phyloP scores from a whole-genome alignment of 2,888 invertebrate genomes.

The Vanessa cardui region DNA sequence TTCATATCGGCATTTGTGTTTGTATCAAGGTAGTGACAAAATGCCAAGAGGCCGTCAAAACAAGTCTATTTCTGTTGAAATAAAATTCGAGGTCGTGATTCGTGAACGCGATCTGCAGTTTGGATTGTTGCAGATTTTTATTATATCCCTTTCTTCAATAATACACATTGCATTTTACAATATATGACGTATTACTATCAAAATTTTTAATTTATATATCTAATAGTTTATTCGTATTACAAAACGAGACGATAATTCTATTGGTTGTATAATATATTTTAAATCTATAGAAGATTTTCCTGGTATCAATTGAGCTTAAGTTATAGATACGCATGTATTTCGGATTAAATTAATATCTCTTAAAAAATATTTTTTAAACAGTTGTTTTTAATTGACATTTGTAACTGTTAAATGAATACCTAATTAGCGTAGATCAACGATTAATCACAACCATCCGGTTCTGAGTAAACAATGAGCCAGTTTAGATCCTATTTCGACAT shows the following conservation, averaged over 20 bases:
- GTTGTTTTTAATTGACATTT: not conserved
- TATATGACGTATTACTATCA: not conserved
- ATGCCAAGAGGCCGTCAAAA: constrained; percentile 55
- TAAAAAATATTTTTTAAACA: not conserved
- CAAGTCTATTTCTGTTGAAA: constrained; percentile 58
- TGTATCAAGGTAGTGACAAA: constrained; percentile 44
- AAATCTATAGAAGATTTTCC: not conserved
- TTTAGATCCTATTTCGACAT: constrained; percentile 56
- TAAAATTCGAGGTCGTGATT: constrained; percentile 56
- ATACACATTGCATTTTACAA: not conserved
- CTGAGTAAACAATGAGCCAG: constrained; percentile 54
- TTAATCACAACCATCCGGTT: constrained; percentile 62
- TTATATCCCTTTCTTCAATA: constrained; percentile 15
- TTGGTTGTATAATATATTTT: not conserved
- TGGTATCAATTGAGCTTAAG: too few relatives aligned
- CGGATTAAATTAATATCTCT: not conserved
- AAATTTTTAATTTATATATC: not conserved
- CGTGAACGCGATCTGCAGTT: constrained; percentile 50
- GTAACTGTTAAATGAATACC: constrained; percentile 45
- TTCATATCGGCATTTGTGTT: constrained; percentile 24
- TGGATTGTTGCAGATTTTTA: constrained; percentile 39
- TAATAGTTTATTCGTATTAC: not conserved
- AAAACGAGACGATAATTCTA: not conserved
- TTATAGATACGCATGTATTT: not conserved
- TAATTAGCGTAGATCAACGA: constrained; percentile 52